Evolutionary conservation across 2,888 invertebrate species (phyloP).

Genomic region (Parasteatoda lunata): DNA sequence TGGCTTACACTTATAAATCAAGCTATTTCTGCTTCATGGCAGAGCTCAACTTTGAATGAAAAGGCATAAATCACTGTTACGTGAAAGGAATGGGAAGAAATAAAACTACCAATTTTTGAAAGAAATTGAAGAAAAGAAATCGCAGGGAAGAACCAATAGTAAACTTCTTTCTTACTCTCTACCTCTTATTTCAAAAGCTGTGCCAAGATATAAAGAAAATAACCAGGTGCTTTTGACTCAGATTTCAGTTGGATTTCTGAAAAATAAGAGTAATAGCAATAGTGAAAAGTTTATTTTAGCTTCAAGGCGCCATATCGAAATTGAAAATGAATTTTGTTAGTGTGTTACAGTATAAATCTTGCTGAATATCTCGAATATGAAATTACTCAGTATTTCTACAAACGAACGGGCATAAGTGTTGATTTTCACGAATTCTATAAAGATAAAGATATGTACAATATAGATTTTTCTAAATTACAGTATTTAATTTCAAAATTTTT

Average conservation of each 20-base stretch:
- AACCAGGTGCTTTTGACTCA: conserved; percentile 3
- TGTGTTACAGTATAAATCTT: too few species aligned
- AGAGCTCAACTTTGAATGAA: conserved; percentile 4
- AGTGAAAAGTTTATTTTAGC: not conserved
- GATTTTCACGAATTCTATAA: too few species aligned
- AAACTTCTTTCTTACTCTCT: not conserved
- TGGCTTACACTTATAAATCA: not conserved
- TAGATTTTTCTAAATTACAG: too few species aligned
- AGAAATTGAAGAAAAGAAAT: not conserved
- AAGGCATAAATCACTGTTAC: conserved; percentile 5
- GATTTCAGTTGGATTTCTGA: not conserved
- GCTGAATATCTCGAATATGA: too few species aligned
- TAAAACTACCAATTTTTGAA: conserved; percentile 3
- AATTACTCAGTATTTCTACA: too few species aligned
- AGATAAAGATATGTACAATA: too few species aligned
- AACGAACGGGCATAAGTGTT: too few species aligned
- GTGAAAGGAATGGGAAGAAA: not conserved
- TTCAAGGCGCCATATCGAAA: too few species aligned
- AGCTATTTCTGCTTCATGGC: not conserved
- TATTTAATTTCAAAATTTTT: too few species aligned
- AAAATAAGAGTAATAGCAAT: not conserved
- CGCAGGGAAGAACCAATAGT: not conserved
- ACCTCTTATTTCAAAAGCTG: not conserved
- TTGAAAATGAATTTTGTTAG: too few species aligned
- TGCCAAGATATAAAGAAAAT: not conserved